Conservation (phyloP, 2,113 vertebrate genomes). For the Aspiorhynchus laticeps region DNA sequence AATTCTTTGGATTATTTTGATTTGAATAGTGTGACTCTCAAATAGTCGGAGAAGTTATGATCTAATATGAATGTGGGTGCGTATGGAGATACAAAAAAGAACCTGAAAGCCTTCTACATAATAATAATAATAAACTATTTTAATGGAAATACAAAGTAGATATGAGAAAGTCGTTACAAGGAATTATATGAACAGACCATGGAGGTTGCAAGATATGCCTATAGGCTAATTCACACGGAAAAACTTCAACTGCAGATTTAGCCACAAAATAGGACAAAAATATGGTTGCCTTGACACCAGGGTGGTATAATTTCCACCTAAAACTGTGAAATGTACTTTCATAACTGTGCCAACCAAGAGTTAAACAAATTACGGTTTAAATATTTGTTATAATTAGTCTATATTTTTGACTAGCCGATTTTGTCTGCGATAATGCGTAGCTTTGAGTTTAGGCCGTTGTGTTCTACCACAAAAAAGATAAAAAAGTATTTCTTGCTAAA, state of each 20-base stretch:
- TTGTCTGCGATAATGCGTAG: neutral
- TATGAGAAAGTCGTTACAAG: neutral
- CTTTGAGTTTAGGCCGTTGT: neutral
- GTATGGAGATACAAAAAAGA: neutral
- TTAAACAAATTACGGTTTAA: neutral
- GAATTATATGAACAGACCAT: neutral
- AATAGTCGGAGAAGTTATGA: neutral
- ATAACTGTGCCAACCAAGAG: neutral
- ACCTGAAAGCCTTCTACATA: neutral
- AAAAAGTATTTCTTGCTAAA: neutral
- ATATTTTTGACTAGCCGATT: neutral
- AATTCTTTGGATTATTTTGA: neutral
- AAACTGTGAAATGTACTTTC: neutral
- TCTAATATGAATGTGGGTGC: neutral
- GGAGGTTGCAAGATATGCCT: neutral
- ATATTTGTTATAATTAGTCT: neutral
- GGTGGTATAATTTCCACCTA: neutral
- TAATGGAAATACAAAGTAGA: neutral
- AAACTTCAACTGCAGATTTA: neutral
- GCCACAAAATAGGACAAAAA: neutral
- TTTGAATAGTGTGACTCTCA: neutral
- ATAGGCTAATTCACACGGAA: neutral
- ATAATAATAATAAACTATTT: neutral
- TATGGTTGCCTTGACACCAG: neutral
- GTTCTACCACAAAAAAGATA: too few species aligned